Evolutionary conservation across 1,140 invertebrate genomes (phyloP), one percentile per base, ranked within the genome.

Genomic region (Bombus confusus): DNA sequence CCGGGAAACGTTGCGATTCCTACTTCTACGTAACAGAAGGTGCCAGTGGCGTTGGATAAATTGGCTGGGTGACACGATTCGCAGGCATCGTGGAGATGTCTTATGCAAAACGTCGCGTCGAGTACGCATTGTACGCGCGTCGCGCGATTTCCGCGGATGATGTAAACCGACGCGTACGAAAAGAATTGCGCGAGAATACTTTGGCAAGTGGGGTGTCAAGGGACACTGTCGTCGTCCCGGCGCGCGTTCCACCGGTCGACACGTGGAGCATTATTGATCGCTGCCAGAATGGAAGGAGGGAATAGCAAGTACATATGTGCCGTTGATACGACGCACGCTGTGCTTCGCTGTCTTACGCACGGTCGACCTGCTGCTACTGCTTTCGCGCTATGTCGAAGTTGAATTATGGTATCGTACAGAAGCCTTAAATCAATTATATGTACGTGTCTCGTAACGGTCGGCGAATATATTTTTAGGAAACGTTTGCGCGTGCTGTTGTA

Each of bases 221-320:
- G 83, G 87, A 84, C 68, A 62, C 68, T 64, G 18, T 52, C 47
- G n/a, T 52, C 43, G 76, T 86, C 68, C 43, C 82, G 75, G 71
- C 80, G 85, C 81, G 80, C 79, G 75, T 86, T 79, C 74, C 64
- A 64, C 64, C 75, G 73, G 72, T n/a, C 47, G 78, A 89, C 88
- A 88, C 82, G 88, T 90, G 86, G 82, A 87, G 81, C 85, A 85
- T 89, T 90, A 90, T 90, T 85, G 89, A 90, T 90, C 89, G 89
- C 84, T 90, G 86, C 89, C 89, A 90, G 83, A 90, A 90, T 80
- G 87, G 78, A 87, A 90, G 71, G 82, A 73, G 43, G 74, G 52
- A 85, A 68, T 85, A 69, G 59, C 68, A 88, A 59, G 64, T 86
- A 43, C 57, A 62, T 43, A 22, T 43, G 62, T 37, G 66, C 34